These are phyloP conservation scores for Trilocha varians DNA, from an alignment of 2,888 invertebrate species.

Conservation along the genomic window DNA sequence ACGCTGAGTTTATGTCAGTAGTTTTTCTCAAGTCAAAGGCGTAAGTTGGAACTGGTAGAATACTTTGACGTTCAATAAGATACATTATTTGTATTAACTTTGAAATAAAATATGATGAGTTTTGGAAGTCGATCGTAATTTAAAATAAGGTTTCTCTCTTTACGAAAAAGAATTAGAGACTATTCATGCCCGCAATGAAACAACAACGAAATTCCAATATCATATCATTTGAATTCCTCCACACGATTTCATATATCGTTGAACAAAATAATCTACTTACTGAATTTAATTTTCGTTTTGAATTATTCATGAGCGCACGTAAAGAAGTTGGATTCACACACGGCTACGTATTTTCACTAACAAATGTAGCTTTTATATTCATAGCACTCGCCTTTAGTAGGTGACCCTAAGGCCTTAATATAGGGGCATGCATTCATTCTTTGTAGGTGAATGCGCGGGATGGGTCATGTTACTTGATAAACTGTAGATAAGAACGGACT, in stretches of 20 bases:
- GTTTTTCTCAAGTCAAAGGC: too few relatives aligned
- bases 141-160: too few relatives aligned
- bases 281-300: slow-evolving; percentile 22
- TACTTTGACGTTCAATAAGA: too few relatives aligned
- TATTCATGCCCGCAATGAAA: not conserved
- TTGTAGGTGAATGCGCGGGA: not conserved
- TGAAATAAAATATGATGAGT: too few relatives aligned
- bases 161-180: too few relatives aligned
- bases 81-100: too few relatives aligned
- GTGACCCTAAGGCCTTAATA: slow-evolving; percentile 25
- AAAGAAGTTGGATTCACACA: slow-evolving; percentile 28
- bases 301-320: slow-evolving; percentile 29
- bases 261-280: slow-evolving; percentile 15
- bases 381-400: slow-evolving; percentile 22
- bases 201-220: not conserved
- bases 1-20: too few relatives aligned
- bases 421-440: not conserved
- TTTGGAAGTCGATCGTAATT: too few relatives aligned
- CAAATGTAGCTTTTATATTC: slow-evolving; percentile 23
- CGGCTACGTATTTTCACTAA: slow-evolving; percentile 13
- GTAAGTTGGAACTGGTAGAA: too few relatives aligned
- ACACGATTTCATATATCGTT: slow-evolving; percentile 8
- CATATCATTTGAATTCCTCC: slow-evolving; percentile 7
- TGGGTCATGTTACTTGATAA: not conserved
- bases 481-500: not conserved